These are phyloP conservation scores for Catharus minimus DNA, from an alignment of 2,113 vertebrate species.

Conservation along the genomic window DNA sequence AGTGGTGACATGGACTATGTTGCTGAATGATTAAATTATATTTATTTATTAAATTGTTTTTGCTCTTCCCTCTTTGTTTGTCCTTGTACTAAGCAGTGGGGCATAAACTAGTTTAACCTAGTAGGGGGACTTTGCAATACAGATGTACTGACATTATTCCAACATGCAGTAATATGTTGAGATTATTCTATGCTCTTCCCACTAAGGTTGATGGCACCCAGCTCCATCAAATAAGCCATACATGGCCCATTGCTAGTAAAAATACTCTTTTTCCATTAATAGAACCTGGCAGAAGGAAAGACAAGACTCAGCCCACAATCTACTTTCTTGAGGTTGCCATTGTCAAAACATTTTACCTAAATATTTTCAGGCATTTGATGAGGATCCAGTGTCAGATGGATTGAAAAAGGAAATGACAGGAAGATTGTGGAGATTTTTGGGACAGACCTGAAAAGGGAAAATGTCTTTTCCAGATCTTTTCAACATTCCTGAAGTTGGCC, in stretches of 20 bases:
- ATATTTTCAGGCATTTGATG: constrained; percentile 33
- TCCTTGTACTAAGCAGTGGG: neutral
- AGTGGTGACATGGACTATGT: neutral
- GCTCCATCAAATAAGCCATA: neutral
- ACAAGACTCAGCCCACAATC: neutral
- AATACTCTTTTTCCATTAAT: constrained; percentile 9
- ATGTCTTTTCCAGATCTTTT: constrained; percentile 65
- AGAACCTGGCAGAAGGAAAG: neutral
- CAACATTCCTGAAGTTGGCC: constrained; percentile 37
- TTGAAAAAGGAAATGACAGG: constrained; percentile 54
- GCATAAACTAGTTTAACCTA: neutral
- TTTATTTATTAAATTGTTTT: neutral
- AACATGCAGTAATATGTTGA: neutral
- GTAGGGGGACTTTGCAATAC: neutral
- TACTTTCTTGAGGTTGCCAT: neutral
- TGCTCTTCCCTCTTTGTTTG: neutral
- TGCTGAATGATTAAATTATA: neutral
- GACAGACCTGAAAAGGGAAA: constrained; percentile 49
- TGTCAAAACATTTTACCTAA: constrained; percentile 34
- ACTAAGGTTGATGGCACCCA: neutral
- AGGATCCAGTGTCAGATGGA: constrained; percentile 34
- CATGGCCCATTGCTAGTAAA: neutral
- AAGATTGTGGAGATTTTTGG: constrained; percentile 40
- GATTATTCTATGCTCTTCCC: neutral
- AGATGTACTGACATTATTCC: neutral